A percentile compares a stretch with the other conserved stretches of the same genome.
Evolutionary conservation across 2,113 vertebrate genomes (phyloP).

Genomic region (Origma solitaria): DNA sequence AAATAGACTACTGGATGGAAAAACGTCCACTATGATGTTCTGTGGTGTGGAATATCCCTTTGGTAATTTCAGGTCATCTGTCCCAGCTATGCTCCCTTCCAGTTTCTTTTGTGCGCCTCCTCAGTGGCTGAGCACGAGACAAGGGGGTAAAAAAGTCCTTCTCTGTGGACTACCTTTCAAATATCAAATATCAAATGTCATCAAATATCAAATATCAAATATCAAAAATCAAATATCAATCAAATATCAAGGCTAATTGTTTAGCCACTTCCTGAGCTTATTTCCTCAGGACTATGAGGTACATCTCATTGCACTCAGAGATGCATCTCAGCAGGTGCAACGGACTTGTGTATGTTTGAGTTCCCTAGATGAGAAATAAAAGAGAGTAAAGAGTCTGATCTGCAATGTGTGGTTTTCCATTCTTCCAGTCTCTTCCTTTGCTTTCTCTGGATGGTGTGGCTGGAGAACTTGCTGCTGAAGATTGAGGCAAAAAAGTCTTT

Average conservation of each 20-base stretch:
- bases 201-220: too few species aligned
- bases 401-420: accelerated
- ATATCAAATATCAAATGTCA: too few species aligned
- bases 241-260: neutral
- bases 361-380: neutral
- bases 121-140: accelerated
- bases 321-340: neutral
- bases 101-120: neutral
- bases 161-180: neutral
- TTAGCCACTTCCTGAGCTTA: neutral
- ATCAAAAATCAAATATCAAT: too few species aligned
- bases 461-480: neutral
- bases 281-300: neutral
- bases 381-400: neutral
- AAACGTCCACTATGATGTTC: neutral
- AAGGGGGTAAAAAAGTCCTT: neutral
- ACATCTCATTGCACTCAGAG: neutral
- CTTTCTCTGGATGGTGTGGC: neutral
- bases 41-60: neutral
- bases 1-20: neutral
- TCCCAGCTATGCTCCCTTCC: neutral
- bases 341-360: neutral
- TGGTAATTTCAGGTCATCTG: neutral
- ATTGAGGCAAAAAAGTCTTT: accelerated
- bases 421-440: neutral